Percentiles rank a stretch among this genome's conserved stretches.
Conservation (phyloP, 2,797 vertebrate species). For the Spheniscus humboldti region DNA sequence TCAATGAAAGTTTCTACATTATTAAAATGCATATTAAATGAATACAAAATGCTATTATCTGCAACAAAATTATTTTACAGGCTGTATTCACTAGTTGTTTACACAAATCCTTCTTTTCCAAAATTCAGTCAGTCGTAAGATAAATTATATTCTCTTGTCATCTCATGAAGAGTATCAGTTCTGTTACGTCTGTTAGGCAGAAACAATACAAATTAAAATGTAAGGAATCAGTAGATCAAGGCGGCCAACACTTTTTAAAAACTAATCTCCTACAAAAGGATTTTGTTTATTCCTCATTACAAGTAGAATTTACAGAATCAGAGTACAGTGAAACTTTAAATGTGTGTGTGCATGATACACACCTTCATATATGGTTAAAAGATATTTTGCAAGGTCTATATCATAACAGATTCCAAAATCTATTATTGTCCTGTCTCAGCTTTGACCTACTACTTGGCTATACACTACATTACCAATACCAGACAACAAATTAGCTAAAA, state of each 20-base stretch:
- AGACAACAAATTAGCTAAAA: neutral
- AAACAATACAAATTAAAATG: neutral
- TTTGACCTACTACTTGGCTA: neutral
- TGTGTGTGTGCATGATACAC: fast-evolving
- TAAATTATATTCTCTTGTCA: neutral
- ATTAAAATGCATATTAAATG: neutral
- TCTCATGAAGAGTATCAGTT: neutral
- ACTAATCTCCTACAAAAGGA: fast-evolving
- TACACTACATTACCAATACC: neutral
- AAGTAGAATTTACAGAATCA: neutral
- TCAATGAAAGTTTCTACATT: neutral
- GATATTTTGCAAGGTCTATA: neutral
- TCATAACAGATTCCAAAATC: neutral
- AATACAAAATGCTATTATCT: neutral
- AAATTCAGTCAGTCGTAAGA: neutral
- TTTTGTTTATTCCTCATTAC: neutral
- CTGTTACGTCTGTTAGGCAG: neutral
- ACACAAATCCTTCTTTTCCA: neutral
- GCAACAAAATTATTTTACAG: neutral
- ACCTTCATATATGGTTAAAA: neutral
- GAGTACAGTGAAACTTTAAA: neutral
- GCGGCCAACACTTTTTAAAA: neutral
- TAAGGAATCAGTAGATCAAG: neutral
- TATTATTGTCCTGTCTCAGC: neutral
- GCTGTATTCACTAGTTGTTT: neutral